Base-by-base conservation (phyloP, 2,113 vertebrate species). In the Onychostruthus taczanowskii region DNA sequence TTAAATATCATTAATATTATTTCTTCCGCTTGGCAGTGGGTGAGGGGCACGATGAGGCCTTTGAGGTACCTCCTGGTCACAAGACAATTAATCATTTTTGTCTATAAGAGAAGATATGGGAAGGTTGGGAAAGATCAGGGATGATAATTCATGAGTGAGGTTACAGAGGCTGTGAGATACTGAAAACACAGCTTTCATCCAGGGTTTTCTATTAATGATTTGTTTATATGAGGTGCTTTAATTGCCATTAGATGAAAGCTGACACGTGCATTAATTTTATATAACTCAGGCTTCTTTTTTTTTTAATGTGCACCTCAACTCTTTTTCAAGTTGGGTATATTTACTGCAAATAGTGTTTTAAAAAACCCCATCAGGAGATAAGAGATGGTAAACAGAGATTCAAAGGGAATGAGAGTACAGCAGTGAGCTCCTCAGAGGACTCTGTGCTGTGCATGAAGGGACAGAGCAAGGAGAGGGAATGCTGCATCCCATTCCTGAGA, bases 211-310 rank as follows among this genome's bases (percentile, higher is more conserved):
- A 37, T 19, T 73, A 83, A 66, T 7, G 10, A 74, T 30, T 39
- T 86, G 63, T 61, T 95, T 85, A 52, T 15, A 6, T 30, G 52
- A 41, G 37, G 59, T 67, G 63, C 52, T 77, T 81, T 86, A 84
- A 86, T 37, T 92, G 86, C 56, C 86, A 21, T 62, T 24, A 84
- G 93, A 84, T 89, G 80, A 95, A 90, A 95, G 94, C 66, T 93
- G 85, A 52, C 61, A 50, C 11, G 21, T 8, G 27, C 31, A 10
- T 55, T 64, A 44, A 58, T 78, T 91, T 82, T 52, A n/a, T 61
- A 62, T 9, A 73, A 67, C 15, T 76, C 56, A 8, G 16, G 30
- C 13, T 30, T 31, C n/a, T 44, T n/a, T 37, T 72, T 78, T 31
- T 30, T 58, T 64, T 46, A 43, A 46, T 4, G 26, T 39, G 21